phyloP scores from a whole-genome alignment of 2,888 invertebrate genomes.

The Oscheius sp. region DNA sequence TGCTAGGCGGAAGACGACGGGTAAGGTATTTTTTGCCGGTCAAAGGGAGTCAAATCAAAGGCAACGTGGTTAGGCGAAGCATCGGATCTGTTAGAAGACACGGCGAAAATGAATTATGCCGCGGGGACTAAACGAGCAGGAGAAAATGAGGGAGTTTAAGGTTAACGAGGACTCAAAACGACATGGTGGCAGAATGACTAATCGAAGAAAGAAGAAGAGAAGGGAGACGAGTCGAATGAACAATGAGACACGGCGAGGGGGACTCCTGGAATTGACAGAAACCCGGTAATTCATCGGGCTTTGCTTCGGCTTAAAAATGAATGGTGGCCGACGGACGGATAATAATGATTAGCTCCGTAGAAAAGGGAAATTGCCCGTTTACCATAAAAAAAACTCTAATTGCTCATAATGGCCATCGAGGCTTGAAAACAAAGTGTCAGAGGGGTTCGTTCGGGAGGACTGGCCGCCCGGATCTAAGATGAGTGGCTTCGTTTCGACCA shows the following conservation, averaged over 20 bases:
- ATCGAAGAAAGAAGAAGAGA: neutral
- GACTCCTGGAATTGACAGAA: neutral
- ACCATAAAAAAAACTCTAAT: neutral
- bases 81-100: conserved; percentile 17
- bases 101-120: conserved; percentile 28
- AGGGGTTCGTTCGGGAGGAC: neutral
- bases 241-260: neutral
- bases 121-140: conserved; percentile 8
- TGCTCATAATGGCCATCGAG: neutral
- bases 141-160: conserved; percentile 9
- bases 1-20: too few species aligned
- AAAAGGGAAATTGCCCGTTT: neutral
- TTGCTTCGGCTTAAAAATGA: too few species aligned
- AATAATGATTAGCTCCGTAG: too few species aligned
- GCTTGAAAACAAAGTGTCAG: neutral
- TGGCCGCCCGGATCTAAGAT: neutral
- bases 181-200: neutral
- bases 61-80: conserved; percentile 8
- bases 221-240: neutral
- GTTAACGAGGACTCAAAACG: conserved; percentile 9
- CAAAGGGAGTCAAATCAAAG: conserved; percentile 1
- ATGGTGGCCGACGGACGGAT: too few species aligned
- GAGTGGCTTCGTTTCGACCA: conserved; percentile 18
- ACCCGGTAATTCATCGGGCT: neutral
- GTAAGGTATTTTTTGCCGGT: too few species aligned